Evolutionary conservation across 1,140 invertebrate species (phyloP), one percentile per base, ranked within the genome.

Genomic region (Adelges cooleyi): DNA sequence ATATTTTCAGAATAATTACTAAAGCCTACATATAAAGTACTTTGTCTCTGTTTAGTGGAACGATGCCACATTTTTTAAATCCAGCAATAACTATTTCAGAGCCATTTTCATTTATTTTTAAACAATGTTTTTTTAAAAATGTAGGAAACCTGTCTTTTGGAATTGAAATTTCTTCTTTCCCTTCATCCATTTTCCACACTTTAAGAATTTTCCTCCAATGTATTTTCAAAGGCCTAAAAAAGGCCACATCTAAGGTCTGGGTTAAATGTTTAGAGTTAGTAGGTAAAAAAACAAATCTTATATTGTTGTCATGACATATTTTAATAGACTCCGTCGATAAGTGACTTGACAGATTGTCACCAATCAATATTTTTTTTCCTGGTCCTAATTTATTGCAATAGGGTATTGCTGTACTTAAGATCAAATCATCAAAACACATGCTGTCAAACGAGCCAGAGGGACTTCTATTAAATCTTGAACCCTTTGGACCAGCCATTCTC

Each of bases 231-330:
- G 74, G 72, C 6, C 68, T 38, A 68, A 76, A 76, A 29, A 75
- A 69, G n/a, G 73, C 73, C 13, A 77, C 72, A 69, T 79, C 75
- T n/a, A 78, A 67, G 9, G 77, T 74, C 67, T 78, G 76, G 11
- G 71, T 70, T 1, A 77, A 33, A 62, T 79, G 76, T 1, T 75
- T 77, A 2, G 71, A 69, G 67, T 78, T 77, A 4, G 73, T 67
- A 20, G 75, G 73, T 20, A 78, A 69, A 59, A 71, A 74, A 9
- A 77, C 49, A 65, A 78, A 74, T 15, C 66, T 50, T 20, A 78
- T 74, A 62, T 75, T 67, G 48, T 77, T 70, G 69, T 73, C 67
- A 33, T 70, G 38, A 48, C 74, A 75, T 13, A 68, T 8, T 48
- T 71, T 68, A 22, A 77, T 68, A 11, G 75, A 40, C 23, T 75